Evolutionary conservation across 2,113 vertebrate species (phyloP).

Genomic region (Taxidea taxus): DNA sequence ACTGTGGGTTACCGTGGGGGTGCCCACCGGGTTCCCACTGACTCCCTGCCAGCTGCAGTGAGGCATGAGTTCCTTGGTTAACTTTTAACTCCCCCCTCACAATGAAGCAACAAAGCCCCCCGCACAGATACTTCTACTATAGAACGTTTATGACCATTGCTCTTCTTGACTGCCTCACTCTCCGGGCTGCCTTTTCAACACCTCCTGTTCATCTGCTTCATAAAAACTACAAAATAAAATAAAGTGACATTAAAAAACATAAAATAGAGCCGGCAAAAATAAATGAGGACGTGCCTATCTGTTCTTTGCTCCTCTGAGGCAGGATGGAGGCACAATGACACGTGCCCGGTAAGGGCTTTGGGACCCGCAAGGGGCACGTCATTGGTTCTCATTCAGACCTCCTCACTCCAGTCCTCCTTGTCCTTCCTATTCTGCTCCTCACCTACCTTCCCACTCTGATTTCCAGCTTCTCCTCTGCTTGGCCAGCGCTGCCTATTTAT

Average conservation of each 20-base stretch:
- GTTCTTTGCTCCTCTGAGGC: not conserved
- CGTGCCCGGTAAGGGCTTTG: not conserved
- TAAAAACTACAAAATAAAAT: constrained; percentile 12
- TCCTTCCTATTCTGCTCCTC: not conserved
- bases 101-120: constrained; percentile 64
- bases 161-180: not conserved
- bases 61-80: constrained; percentile 69
- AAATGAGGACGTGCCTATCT: not conserved
- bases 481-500: not conserved
- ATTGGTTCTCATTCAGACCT: not conserved
- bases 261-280: not conserved
- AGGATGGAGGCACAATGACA: not conserved
- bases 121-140: not conserved
- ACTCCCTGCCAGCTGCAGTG: constrained; percentile 67
- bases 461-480: not conserved
- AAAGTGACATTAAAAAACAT: not conserved
- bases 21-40: constrained; percentile 56
- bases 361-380: not conserved
- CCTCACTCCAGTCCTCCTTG: not conserved
- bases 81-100: constrained; percentile 72
- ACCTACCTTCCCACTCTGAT: not conserved
- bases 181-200: constrained; percentile 29
- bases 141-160: constrained; percentile 48
- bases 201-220: not conserved
- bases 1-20: constrained; percentile 1